A percentile compares a stretch with the other conserved stretches of the same genome.
Conservation (phyloP, 2,888 invertebrate species). For the Penaeus monodon region DNA sequence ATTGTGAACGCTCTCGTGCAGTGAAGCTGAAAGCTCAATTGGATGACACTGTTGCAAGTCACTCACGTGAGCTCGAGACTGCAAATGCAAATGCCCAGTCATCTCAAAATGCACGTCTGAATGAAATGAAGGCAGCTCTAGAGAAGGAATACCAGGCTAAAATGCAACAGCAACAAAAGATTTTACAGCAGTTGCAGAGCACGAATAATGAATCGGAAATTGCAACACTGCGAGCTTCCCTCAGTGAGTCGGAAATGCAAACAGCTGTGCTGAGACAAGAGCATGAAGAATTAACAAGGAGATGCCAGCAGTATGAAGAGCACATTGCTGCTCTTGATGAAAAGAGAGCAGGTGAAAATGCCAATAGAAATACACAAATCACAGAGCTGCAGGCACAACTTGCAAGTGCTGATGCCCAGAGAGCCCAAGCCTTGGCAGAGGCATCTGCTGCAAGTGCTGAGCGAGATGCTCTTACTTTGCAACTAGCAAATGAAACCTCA, state of each 20-base stretch:
- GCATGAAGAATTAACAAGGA: conserved; percentile 32
- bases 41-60: conserved; percentile 68
- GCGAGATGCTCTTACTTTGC: conserved; percentile 23
- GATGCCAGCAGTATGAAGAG: conserved; percentile 54
- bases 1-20: conserved; percentile 77
- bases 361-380: conserved; percentile 30
- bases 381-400: conserved; percentile 45
- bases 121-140: conserved; percentile 40
- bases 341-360: conserved; percentile 41
- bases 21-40: conserved; percentile 74
- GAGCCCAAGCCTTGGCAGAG: conserved; percentile 52
- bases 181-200: conserved; percentile 39
- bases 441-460: conserved; percentile 40
- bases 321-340: conserved; percentile 47
- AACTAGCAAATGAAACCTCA: conserved; percentile 35
- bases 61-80: conserved; percentile 40
- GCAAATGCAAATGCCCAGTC: conserved; percentile 42
- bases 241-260: conserved; percentile 48
- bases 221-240: conserved; percentile 21
- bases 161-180: conserved; percentile 43
- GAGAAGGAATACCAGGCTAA: conserved; percentile 55
- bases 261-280: conserved; percentile 33
- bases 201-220: conserved; percentile 36
- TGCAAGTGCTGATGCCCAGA: conserved; percentile 39
- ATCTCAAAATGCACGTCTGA: conserved; percentile 22